Percentiles rank a stretch among this genome's conserved stretches.
phyloP scores from a whole-genome alignment of 2,888 invertebrate genomes.

The Amphipoea oculea region DNA sequence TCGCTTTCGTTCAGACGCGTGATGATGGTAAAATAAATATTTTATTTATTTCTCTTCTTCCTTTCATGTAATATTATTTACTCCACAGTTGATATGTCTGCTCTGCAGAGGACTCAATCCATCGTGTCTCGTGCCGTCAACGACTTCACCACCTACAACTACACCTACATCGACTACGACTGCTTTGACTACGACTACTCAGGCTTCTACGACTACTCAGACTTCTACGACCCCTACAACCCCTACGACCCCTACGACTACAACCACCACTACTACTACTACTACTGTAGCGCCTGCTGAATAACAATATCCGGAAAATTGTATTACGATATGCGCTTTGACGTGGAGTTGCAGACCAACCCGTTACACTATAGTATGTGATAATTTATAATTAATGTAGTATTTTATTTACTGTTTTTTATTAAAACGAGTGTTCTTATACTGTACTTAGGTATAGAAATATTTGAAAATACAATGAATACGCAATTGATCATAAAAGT shows the following conservation, averaged over 20 bases:
- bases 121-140: slow-evolving; percentile 36
- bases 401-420: background rate
- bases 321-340: background rate
- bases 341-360: background rate
- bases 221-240: slow-evolving; percentile 26
- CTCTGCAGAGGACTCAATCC: slow-evolving; percentile 70
- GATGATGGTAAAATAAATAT: background rate
- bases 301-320: slow-evolving; percentile 8
- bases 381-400: background rate
- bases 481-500: background rate
- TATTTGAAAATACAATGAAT: background rate
- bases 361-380: background rate
- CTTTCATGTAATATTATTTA: background rate
- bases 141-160: slow-evolving; percentile 22
- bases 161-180: slow-evolving; percentile 37
- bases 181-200: slow-evolving; percentile 60
- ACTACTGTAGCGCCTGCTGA: slow-evolving; percentile 16
- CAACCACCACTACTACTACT: slow-evolving; percentile 27
- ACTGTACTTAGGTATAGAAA: background rate
- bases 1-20: too few species aligned
- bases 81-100: slow-evolving; percentile 74
- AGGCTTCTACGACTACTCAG: slow-evolving; percentile 49
- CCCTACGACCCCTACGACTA: slow-evolving; percentile 30
- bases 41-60: background rate
- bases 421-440: background rate